A percentile compares a stretch with the other conserved stretches of the same genome.
These are phyloP conservation scores for Rhynchomys soricoides DNA, from an alignment of 2,113 vertebrate genomes.

Conservation along the genomic window DNA sequence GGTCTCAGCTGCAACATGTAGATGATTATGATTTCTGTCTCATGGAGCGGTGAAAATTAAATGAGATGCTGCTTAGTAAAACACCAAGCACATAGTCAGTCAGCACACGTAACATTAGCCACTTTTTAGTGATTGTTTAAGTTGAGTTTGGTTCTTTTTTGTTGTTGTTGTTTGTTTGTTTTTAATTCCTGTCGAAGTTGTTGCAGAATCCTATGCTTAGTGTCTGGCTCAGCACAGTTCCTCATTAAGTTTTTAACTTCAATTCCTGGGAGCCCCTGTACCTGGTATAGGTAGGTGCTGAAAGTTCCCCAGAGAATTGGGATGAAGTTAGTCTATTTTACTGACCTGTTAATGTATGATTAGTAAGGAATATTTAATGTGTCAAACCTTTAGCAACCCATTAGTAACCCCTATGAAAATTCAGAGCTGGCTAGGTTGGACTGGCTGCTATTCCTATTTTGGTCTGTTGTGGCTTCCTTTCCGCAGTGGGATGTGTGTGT, in stretches of 20 bases:
- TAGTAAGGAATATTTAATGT: not conserved
- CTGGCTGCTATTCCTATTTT: not conserved
- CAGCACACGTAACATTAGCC: not conserved
- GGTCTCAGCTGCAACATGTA: not conserved
- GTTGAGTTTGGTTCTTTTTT: not conserved
- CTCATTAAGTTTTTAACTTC: not conserved
- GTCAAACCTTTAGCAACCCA: too few species aligned
- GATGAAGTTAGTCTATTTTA: not conserved
- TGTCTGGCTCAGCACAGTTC: not conserved
- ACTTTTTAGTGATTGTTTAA: not conserved
- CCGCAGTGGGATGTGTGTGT: not conserved
- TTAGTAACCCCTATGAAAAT: not conserved
- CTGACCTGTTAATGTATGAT: not conserved
- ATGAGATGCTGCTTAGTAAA: not conserved
- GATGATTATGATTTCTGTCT: not conserved
- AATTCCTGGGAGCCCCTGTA: not conserved
- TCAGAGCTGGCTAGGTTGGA: not conserved
- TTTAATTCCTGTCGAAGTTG: not conserved
- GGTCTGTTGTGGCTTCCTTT: not conserved
- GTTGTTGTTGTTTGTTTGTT: not conserved
- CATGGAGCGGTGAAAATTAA: not conserved
- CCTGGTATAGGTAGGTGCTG: not conserved
- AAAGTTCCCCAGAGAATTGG: too few species aligned
- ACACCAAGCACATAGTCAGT: not conserved
- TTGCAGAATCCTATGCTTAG: not conserved